phyloP scores from a whole-genome alignment of 1,140 invertebrate species.

The Oedothorax gibbosus region DNA sequence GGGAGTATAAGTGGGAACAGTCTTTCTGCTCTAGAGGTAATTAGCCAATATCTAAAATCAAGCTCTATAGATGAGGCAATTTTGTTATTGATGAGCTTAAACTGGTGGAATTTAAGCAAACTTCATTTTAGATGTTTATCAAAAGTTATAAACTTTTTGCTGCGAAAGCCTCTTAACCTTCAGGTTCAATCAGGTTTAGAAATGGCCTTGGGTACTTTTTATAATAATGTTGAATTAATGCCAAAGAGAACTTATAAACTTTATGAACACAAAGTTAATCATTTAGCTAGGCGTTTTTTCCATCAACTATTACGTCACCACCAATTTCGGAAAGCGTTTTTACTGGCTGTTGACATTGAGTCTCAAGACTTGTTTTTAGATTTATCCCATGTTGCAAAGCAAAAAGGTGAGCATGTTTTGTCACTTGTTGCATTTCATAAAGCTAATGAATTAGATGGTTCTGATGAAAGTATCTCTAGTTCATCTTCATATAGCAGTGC shows the following conservation, averaged over 20 bases:
- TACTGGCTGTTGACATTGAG: conserved; percentile 62
- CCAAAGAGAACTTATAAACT: conserved; percentile 53
- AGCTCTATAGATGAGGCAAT: conserved; percentile 61
- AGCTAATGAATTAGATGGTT: conserved; percentile 36
- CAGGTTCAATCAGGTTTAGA: conserved; percentile 55
- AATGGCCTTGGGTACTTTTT: conserved; percentile 61
- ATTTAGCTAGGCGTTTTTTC: conserved; percentile 63
- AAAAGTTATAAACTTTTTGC: conserved; percentile 59
- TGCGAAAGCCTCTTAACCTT: conserved; percentile 54
- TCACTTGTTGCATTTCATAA: conserved; percentile 51
- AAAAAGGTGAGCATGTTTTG: conserved; percentile 59
- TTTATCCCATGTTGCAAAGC: conserved; percentile 60
- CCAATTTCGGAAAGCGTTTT: conserved; percentile 62
- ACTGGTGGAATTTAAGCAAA: conserved; percentile 59
- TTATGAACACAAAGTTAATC: conserved; percentile 57
- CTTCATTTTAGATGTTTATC: conserved; percentile 58
- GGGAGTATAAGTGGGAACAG: conserved; percentile 31
- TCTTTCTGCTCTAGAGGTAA: conserved; percentile 34
- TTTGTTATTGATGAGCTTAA: conserved; percentile 51
- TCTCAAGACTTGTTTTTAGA: conserved; percentile 61
- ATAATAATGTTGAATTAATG: conserved; percentile 49
- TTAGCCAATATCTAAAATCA: conserved; percentile 59
- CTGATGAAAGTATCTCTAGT: neutral
- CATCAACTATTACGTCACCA: conserved; percentile 60
- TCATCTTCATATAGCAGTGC: conserved; percentile 11